phyloP scores from a whole-genome alignment of 2,888 invertebrate species.

The Mycalesis mineus region DNA sequence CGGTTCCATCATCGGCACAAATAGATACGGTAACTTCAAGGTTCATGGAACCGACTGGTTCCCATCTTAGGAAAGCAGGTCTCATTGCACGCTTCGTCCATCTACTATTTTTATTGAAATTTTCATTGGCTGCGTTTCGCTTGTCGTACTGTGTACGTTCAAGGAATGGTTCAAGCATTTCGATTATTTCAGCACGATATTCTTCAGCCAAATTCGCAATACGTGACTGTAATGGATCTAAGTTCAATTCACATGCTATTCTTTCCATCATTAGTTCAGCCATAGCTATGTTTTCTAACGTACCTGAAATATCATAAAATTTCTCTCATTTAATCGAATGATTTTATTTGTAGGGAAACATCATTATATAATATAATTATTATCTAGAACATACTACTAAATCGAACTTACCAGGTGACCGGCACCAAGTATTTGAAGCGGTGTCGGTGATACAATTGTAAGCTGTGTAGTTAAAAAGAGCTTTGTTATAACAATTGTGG shows the following conservation, averaged over 20 bases:
- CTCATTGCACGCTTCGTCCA: slow-evolving; percentile 82
- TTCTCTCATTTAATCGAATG: too few relatives aligned
- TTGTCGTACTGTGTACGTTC: slow-evolving; percentile 57
- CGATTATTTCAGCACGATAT: slow-evolving; percentile 51
- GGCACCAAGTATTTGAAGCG: slow-evolving; percentile 39
- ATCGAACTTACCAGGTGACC: slow-evolving; percentile 38
- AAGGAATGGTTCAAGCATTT: slow-evolving; percentile 65
- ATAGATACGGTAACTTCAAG: slow-evolving; percentile 81
- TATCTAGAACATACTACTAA: neutral
- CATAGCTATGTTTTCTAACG: slow-evolving; percentile 36
- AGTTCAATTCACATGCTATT: slow-evolving; percentile 65
- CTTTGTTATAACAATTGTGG: slow-evolving; percentile 73
- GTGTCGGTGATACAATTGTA: slow-evolving; percentile 47
- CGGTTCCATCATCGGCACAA: slow-evolving; percentile 84
- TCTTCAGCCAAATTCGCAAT: slow-evolving; percentile 37
- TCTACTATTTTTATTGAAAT: slow-evolving; percentile 79
- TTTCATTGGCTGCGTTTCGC: slow-evolving; percentile 55
- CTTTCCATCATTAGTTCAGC: slow-evolving; percentile 79
- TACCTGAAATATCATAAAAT: slow-evolving; percentile 25
- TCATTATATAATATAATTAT: too few relatives aligned
- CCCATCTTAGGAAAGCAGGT: slow-evolving; percentile 66
- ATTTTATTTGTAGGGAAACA: too few relatives aligned
- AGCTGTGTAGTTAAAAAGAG: slow-evolving; percentile 36
- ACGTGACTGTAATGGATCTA: slow-evolving; percentile 74
- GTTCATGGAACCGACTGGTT: slow-evolving; percentile 62